Percentiles rank a stretch among this genome's conserved stretches.
Evolutionary conservation across 37 sponge, comb jelly and placozoan species (phyloP).

Genomic region (Corticium candelabrum): DNA sequence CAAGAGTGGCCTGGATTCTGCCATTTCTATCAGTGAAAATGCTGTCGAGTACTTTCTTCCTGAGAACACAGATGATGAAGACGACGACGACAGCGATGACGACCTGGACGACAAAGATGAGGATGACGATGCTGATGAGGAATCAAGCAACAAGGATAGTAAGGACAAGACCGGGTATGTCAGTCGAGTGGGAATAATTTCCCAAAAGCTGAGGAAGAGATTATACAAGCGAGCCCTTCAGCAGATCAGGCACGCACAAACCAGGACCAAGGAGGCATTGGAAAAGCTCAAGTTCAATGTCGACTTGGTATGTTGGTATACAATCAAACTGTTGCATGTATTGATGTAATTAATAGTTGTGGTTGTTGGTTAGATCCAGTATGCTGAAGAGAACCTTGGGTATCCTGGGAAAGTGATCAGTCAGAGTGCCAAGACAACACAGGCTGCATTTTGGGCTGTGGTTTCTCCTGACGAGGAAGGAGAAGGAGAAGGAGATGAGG

Average conservation of each 20-base stretch:
- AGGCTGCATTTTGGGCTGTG: background rate
- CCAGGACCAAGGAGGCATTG: background rate
- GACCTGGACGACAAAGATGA: background rate
- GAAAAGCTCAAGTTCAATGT: background rate
- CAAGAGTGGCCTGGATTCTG: background rate
- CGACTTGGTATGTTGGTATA: background rate
- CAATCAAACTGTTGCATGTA: background rate
- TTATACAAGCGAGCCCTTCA: background rate
- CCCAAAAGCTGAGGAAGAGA: background rate
- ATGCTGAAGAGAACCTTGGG: slow-evolving; percentile 2
- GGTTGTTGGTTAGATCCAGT: background rate
- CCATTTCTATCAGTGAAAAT: background rate
- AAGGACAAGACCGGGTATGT: background rate
- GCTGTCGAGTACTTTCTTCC: background rate
- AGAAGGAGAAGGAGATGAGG: background rate
- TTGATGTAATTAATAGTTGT: background rate
- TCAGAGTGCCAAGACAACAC: background rate
- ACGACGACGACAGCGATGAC: background rate
- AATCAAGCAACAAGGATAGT: background rate
- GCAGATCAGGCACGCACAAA: background rate
- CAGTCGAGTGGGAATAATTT: background rate
- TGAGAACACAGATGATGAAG: background rate
- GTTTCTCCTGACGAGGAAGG: background rate
- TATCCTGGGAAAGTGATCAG: background rate
- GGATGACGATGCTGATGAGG: background rate